These are phyloP conservation scores for Poecilia velifera DNA, from an alignment of 2,797 vertebrate species.

Conservation along the genomic window DNA sequence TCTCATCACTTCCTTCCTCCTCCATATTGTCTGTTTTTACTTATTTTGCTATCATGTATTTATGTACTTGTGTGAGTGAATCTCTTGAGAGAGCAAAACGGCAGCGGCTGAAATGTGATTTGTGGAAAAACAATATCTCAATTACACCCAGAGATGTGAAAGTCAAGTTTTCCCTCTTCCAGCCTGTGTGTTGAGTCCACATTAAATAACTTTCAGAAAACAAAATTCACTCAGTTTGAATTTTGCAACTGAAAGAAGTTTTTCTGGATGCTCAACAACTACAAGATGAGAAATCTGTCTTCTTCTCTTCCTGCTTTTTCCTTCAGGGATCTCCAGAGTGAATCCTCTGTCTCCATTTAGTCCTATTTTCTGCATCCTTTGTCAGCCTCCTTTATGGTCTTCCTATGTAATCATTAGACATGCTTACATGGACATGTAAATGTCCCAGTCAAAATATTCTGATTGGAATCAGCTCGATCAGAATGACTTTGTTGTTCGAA, in stretches of 20 bases:
- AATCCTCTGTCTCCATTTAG: no score
- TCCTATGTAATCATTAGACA: no score
- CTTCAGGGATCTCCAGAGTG: no score
- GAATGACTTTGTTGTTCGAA: no score
- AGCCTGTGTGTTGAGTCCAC: not conserved
- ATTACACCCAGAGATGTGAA: not conserved
- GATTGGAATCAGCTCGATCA: no score
- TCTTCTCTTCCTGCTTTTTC: no score
- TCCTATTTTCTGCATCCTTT: no score
- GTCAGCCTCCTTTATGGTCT: no score
- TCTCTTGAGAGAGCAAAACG: not conserved
- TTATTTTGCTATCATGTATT: not conserved
- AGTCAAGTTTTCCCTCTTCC: not conserved
- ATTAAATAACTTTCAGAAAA: not conserved
- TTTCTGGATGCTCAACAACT: not conserved
- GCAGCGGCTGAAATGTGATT: not conserved
- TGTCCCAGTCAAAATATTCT: no score
- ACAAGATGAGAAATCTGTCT: not conserved
- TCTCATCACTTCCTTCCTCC: conserved; percentile 23
- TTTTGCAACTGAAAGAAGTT: not conserved
- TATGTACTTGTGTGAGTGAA: not conserved
- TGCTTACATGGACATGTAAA: no score
- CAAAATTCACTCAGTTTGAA: not conserved
- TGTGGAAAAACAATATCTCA: not conserved
- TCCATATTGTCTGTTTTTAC: not conserved